Evolutionary conservation across 2,113 vertebrate species (phyloP), one percentile per base, ranked within the genome.

Genomic region (Takifugu flavidus): DNA sequence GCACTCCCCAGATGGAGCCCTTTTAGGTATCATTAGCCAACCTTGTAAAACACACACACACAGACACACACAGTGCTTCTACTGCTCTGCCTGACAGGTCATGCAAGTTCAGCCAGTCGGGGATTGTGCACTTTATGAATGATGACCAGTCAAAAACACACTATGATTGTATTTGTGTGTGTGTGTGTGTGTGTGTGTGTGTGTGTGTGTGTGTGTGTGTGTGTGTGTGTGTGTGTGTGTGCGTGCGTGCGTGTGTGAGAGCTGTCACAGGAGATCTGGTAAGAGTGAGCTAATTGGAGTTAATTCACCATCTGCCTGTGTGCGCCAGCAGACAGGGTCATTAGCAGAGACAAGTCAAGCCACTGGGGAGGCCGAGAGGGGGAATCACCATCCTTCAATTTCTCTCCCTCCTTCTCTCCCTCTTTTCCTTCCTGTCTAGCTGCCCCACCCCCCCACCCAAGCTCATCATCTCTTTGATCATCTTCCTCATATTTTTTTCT

Each of bases 261-360:
- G 79, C 84, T 88, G 86, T 86, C 86, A 86, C 63, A 54, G 63
- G 62, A 69, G 80, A 86, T 88, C 80, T 85, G 78, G 70, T 68
- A 76, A 80, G 87, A 85, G 78, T 83, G 82, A 78, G 73, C 84
- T 88, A 89, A 89, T 87, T 86, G 84, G 82, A 89, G 87, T 88
- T 86, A 86, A 88, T 88, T 86, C 79, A 86, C 87, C 87, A 89
- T 89, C 87, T 89, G 87, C 78, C 81, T 79, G 72, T 71, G 73
- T 72, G 73, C 80, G 79, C 74, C 82, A 79, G 78, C 81, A 86
- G 82, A 86, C 79, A 82, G 84, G 84, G 83, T 89, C 87, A 89
- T 89, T 88, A 87, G 85, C 72, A 86, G 79, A 89, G 70, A 89
- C 83, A 84, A 85, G 83, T 84, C 76, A 76, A 76, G 86, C 87